Conservation (phyloP, 1,140 invertebrate genomes). For the Aplysia californica region DNA sequence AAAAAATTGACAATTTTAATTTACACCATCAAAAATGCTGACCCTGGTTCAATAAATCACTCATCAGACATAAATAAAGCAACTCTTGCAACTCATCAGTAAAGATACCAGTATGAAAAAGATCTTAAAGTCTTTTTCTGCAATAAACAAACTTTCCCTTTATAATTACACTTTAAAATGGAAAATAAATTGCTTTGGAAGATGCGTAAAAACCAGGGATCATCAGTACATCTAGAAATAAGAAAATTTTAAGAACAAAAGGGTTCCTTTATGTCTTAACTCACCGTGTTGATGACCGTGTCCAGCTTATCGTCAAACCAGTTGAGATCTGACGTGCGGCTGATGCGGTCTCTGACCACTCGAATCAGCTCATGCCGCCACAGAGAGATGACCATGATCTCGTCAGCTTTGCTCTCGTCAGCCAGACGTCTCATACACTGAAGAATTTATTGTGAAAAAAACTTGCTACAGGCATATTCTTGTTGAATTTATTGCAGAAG, state of each 20-base stretch:
- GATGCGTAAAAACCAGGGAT: too few species aligned
- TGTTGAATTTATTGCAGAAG: too few species aligned
- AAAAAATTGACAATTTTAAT: too few species aligned
- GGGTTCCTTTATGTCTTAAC: too few species aligned
- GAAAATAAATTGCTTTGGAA: background rate
- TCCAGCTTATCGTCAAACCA: conserved; percentile 63
- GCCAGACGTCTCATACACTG: conserved; percentile 60
- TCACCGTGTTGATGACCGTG: conserved; percentile 49
- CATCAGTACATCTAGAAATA: too few species aligned
- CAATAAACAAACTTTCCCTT: background rate
- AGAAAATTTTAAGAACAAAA: too few species aligned
- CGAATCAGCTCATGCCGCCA: conserved; percentile 65
- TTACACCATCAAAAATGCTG: too few species aligned
- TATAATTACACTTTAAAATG: background rate
- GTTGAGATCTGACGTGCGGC: conserved; percentile 55
- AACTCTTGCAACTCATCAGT: too few species aligned
- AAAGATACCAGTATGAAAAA: background rate
- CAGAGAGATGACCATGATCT: conserved; percentile 61
- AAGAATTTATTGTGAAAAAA: conserved; percentile 13
- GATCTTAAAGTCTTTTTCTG: background rate
- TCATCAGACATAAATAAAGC: too few species aligned
- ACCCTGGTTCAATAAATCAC: too few species aligned
- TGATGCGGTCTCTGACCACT: conserved; percentile 61
- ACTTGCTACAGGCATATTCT: background rate
- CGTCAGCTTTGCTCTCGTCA: conserved; percentile 64